Percentiles rank a stretch among this genome's conserved stretches.
Evolutionary conservation across 1,140 invertebrate species (phyloP).

Genomic region (Bombus pyrosoma): DNA sequence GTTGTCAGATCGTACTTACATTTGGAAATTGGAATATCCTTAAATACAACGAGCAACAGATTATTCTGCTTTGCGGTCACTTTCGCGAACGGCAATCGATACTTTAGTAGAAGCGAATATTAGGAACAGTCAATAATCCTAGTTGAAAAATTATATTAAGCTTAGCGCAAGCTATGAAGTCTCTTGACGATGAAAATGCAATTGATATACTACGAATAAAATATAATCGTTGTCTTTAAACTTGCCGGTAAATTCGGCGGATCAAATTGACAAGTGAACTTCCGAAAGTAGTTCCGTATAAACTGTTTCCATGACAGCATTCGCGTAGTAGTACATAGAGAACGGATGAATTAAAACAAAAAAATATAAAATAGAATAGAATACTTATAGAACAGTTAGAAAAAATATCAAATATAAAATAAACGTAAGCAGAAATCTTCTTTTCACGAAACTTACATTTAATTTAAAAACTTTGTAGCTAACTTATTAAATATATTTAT

Average conservation of each 20-base stretch:
- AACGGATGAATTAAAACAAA: conserved; percentile 13
- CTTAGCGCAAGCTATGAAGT: not conserved
- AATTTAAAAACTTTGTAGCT: not conserved
- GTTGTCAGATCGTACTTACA: conserved; percentile 67
- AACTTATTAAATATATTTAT: not conserved
- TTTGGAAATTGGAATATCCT: conserved; percentile 46
- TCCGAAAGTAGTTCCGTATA: conserved; percentile 74
- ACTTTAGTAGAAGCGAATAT: conserved; percentile 34
- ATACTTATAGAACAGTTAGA: not conserved
- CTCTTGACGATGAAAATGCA: not conserved
- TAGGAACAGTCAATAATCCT: conserved; percentile 14
- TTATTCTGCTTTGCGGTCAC: conserved; percentile 39
- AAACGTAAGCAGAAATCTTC: not conserved
- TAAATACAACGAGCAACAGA: conserved; percentile 32
- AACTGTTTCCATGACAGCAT: conserved; percentile 70
- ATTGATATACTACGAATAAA: conserved; percentile 18
- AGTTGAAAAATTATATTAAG: not conserved
- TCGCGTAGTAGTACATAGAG: conserved; percentile 58
- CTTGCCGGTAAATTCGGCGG: conserved; percentile 50
- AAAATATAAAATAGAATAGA: not conserved
- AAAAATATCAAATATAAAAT: not conserved
- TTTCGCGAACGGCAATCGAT: conserved; percentile 55
- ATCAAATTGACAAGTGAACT: conserved; percentile 65
- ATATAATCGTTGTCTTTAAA: conserved; percentile 43
- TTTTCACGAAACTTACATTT: not conserved